Evolutionary conservation across 1,140 invertebrate species (phyloP), one percentile per base, ranked within the genome.

Genomic region (Brachionus calyciflorus): DNA sequence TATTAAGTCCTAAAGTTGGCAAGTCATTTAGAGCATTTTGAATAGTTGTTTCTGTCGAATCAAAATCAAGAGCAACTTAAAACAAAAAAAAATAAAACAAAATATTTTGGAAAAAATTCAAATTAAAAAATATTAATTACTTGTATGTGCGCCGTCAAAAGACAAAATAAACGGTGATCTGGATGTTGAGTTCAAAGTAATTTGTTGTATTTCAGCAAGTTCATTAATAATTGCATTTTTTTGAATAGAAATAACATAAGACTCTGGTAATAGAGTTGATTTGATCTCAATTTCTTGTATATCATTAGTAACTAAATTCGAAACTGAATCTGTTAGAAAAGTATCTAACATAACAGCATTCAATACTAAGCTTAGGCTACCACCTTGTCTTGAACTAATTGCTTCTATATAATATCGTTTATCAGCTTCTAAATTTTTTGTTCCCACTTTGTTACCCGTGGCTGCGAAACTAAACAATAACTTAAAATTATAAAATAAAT

Each of bases 281-380:
- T 24, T 24, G 9, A 73, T 55, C 28, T 73, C 69, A 51, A 73
- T 73, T 30, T 49, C 46, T 73, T 73, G 69, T 28, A 73, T 37
- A 26, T 73, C 46, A 73, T 73, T 73, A 9, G 28, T 73, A 0
- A 73, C 46, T 41, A 30, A 19, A 40, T 17, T 40, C 14, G 44
- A 30, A 3, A 73, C 46, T 73, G 28, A 4, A 55, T 73, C 69
- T 5, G 48, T 28, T 17, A 73, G 21, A 21, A 12, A 21, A n/a
- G 69, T 73, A 30, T 73, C 26, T 26, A 51, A 73, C 46, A 73
- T 51, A 17, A 30, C 28, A 17, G 44, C 69, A 51, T 73, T 53
- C 9, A 73, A 19, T 14, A 9, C 28, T 12, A 73, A 3, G n/a
- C n/a, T 28, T n/a, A 73, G 40, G 21, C 33, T 30, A 24, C 46